Conservation (phyloP, 2,888 invertebrate genomes). For the Cheilosia urbana region DNA sequence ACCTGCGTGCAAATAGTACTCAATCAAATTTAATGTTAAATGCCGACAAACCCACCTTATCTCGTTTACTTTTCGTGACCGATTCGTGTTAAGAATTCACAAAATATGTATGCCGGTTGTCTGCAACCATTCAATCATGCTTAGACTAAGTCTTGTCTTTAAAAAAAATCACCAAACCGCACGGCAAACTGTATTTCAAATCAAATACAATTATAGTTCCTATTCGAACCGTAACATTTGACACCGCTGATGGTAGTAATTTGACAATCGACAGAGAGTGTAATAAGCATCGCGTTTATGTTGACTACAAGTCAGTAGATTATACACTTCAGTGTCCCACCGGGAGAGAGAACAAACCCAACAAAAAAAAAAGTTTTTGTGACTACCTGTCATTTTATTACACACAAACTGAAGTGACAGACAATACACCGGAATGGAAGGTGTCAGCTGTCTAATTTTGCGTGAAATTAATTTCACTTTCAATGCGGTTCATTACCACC, state of each 20-base stretch:
- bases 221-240: constrained; percentile 10
- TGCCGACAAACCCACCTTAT: constrained; percentile 16
- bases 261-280: constrained; percentile 24
- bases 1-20: not conserved
- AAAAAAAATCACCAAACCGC: not conserved
- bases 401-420: not conserved
- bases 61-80: constrained; percentile 49
- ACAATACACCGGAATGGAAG: constrained; percentile 23
- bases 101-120: not conserved
- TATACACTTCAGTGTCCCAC: not conserved
- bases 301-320: constrained; percentile 7
- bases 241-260: constrained; percentile 12
- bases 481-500: not conserved
- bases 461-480: constrained; percentile 24
- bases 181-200: constrained; percentile 35
- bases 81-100: not conserved
- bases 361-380: constrained; percentile 1
- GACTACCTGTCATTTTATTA: constrained; percentile 18
- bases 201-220: constrained; percentile 47
- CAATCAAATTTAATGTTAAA: not conserved
- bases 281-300: not conserved
- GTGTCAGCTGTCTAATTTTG: constrained; percentile 20
- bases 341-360: not conserved
- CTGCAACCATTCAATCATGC: too few species aligned
- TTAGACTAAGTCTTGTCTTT: too few species aligned